These are phyloP conservation scores for Quadroppia sp. DNA, from an alignment of 2,888 invertebrate species.

Conservation along the genomic window DNA sequence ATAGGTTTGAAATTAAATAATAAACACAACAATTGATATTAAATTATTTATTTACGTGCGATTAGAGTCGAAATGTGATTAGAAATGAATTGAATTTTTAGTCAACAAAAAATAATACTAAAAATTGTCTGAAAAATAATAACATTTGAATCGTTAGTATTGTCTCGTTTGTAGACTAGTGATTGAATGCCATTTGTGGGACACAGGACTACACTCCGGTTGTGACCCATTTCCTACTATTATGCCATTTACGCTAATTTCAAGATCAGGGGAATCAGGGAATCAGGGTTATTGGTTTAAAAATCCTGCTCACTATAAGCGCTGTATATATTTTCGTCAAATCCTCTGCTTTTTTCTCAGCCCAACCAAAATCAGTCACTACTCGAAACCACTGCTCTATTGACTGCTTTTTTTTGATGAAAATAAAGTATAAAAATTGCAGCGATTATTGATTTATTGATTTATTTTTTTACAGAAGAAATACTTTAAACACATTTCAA, in stretches of 20 bases:
- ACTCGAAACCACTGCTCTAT: neutral
- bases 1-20: too few species aligned
- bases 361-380: neutral
- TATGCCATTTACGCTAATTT: conserved; percentile 32
- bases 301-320: conserved; percentile 28
- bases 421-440: too few species aligned
- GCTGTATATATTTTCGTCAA: neutral
- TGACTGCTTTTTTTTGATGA: neutral
- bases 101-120: neutral
- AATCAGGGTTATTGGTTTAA: conserved; percentile 36
- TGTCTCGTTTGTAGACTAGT: conserved; percentile 31
- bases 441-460: too few species aligned
- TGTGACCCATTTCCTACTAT: conserved; percentile 36
- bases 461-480: too few species aligned
- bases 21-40: neutral
- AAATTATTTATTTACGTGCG: neutral
- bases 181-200: conserved; percentile 26
- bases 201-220: conserved; percentile 28
- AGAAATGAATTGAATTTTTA: neutral
- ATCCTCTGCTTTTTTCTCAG: neutral
- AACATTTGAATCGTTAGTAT: conserved; percentile 1
- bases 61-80: neutral
- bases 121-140: neutral
- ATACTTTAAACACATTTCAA: too few species aligned
- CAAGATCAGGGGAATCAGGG: too few species aligned